phyloP scores from a whole-genome alignment of 2,113 vertebrate genomes.

The Ceyx melanurus region DNA sequence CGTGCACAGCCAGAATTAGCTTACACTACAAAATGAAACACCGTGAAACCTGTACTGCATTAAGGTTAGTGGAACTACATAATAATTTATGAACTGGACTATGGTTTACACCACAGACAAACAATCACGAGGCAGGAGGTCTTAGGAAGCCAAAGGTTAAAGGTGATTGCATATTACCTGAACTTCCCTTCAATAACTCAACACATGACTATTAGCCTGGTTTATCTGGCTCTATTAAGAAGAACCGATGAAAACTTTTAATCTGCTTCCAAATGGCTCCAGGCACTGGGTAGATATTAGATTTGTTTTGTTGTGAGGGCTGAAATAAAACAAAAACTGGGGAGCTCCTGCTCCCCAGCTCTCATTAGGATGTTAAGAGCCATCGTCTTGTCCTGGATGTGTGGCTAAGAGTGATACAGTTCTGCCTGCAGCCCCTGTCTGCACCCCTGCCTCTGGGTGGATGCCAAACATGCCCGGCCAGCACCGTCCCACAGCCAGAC shows the following conservation, averaged over 20 bases:
- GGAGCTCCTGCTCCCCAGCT: not conserved
- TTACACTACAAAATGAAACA: constrained; percentile 52
- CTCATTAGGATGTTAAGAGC: not conserved
- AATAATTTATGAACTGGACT: constrained; percentile 72
- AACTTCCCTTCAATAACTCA: constrained; percentile 71
- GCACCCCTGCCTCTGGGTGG: not conserved
- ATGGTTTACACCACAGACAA: constrained; percentile 48
- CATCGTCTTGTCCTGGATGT: not conserved
- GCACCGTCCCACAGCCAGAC: rapidly evolving
- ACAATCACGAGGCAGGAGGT: constrained; percentile 68
- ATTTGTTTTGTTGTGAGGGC: not conserved
- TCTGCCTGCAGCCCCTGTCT: not conserved
- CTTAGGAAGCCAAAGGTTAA: constrained; percentile 63
- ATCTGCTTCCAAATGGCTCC: constrained; percentile 54
- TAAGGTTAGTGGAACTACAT: constrained; percentile 44
- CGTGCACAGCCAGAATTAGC: constrained; percentile 29
- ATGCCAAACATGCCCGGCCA: rapidly evolving
- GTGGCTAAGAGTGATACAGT: not conserved
- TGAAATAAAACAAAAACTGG: not conserved
- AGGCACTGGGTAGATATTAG: not conserved
- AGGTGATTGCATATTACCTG: constrained; percentile 60
- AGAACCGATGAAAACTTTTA: constrained; percentile 68
- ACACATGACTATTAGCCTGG: constrained; percentile 69
- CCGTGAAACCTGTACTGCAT: constrained; percentile 47
- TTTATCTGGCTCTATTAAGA: constrained; percentile 66